Evolutionary conservation across 2,797 vertebrate genomes (phyloP), one percentile per base, ranked within the genome.

Genomic region (Centroberyx gerrardi): DNA sequence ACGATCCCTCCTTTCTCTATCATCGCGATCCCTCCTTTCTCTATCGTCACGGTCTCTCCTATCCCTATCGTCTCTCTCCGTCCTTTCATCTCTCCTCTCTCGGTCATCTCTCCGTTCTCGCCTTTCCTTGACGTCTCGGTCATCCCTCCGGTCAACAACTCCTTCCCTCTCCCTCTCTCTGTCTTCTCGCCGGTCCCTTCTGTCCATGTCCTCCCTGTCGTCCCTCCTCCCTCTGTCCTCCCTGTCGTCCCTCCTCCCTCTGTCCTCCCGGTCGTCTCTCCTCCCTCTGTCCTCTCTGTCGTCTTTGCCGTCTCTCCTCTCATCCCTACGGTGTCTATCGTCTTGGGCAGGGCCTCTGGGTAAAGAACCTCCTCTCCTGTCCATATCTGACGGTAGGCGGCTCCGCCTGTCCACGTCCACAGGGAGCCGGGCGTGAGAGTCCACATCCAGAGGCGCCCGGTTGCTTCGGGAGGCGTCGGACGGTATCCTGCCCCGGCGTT

Each of bases 371-470:
- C 51, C 71, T 76, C 55, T 87, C 66, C 79, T 93, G 3, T 94
- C 92, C 3, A 64, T 4, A 42, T 95, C 94, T 3, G 92, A 94
- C 0, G 88, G 78, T 13, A 93, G 68, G 7, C 89, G 91, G 53
- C 64, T 79, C 59, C 91, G 83, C 18, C 75, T 81, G 56, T 95
- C 94, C 0, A 53, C 55, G 1, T 94, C 93, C 7, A 87, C 54
- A 0, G 88, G 4, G 2, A 92, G 80, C 6, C 94, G 85, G 0
- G 85, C 88, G 1, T 94, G 93, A 53, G 93, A 82, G 75, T 95
- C 95, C 71, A 95, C 95, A 64, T 97, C 96, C 0, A 96, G 90
- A 17, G 92, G 93, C 1, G 96, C 89, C 3, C 95, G 93, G 86
- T 92, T 96, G 77, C 92, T 95, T 40, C 93, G 88, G 0, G 94